Conservation (phyloP, 1,140 invertebrate genomes). For the Neuroterus valhalla region DNA sequence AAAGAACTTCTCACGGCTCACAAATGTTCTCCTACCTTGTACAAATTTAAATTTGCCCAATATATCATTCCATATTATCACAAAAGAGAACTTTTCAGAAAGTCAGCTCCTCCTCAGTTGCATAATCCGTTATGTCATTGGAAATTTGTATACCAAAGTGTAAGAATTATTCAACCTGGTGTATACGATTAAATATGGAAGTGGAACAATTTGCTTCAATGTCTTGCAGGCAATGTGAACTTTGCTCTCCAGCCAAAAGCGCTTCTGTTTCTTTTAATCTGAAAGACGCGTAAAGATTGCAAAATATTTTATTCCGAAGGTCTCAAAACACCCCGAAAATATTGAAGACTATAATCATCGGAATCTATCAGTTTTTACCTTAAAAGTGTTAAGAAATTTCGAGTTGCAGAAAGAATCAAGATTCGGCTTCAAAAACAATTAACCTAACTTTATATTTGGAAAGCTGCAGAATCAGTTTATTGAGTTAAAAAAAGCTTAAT, state of each 20-base stretch:
- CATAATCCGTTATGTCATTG: not conserved
- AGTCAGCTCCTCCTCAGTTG: too few species aligned
- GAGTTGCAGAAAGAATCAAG: not conserved
- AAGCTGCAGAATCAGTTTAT: not conserved
- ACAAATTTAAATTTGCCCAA: too few species aligned
- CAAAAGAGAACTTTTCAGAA: too few species aligned
- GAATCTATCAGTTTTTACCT: not conserved
- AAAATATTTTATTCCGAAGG: slow-evolving; percentile 12
- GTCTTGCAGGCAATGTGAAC: slow-evolving; percentile 11
- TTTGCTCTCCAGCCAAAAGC: slow-evolving; percentile 13
- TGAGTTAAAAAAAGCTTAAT: slow-evolving; percentile 1
- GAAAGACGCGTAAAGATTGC: not conserved
- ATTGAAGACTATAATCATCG: too few species aligned
- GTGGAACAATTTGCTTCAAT: slow-evolving; percentile 6
- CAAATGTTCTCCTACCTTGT: not conserved
- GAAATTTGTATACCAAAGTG: not conserved
- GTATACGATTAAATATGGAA: not conserved
- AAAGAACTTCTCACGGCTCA: too few species aligned
- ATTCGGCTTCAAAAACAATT: not conserved
- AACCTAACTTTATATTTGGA: slow-evolving; percentile 15
- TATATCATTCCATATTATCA: too few species aligned
- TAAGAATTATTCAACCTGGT: not conserved
- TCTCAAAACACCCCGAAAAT: not conserved
- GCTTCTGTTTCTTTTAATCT: slow-evolving; percentile 15
- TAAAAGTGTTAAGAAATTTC: not conserved